Conservation (phyloP, 1,140 invertebrate genomes). For the Phymastichus coffea region DNA sequence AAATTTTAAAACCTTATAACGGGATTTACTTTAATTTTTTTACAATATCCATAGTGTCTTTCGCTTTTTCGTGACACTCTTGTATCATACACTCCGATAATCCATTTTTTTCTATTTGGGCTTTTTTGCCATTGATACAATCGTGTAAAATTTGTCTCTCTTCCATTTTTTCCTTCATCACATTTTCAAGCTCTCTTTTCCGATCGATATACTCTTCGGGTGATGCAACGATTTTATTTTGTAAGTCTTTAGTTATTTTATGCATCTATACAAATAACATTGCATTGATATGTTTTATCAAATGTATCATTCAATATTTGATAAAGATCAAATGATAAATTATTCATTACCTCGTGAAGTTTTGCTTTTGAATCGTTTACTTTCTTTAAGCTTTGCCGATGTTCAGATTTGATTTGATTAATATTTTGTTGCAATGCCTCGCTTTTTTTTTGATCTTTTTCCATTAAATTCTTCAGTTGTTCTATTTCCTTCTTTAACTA, state of each 20-base stretch:
- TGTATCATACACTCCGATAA: background rate
- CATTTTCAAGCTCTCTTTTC: background rate
- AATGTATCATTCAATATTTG: background rate
- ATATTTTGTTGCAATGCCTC: background rate
- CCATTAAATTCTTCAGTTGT: background rate
- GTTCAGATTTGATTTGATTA: background rate
- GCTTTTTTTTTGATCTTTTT: background rate
- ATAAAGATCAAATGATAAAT: background rate
- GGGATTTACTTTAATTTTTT: background rate
- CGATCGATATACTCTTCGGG: background rate
- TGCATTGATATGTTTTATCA: background rate
- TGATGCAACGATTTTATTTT: background rate
- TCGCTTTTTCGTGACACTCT: background rate
- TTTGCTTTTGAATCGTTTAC: background rate
- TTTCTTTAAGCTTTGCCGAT: background rate
- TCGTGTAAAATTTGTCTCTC: background rate
- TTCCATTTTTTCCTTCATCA: background rate
- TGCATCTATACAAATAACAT: background rate
- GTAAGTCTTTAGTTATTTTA: background rate
- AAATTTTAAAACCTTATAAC: background rate
- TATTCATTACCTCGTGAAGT: background rate
- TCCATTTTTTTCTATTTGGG: background rate
- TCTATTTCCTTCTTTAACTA: background rate
- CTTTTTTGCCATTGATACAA: background rate
- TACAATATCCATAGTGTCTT: background rate